Conservation (phyloP, 1,140 invertebrate genomes). For the Lamellibrachia luymesi region DNA sequence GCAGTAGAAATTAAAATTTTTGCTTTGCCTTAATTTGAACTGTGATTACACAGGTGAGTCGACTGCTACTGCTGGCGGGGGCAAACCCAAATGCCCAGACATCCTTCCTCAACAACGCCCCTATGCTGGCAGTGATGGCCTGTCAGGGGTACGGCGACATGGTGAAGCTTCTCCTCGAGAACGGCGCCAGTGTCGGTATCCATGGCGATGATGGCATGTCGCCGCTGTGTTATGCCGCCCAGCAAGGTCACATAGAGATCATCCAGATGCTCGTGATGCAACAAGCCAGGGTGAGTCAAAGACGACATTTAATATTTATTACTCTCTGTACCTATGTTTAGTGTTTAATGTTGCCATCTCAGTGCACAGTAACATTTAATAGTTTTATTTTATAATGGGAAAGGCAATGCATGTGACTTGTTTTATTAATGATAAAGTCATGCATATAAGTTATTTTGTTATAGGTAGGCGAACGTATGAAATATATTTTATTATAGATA, state of each 20-base stretch:
- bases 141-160: conserved; percentile 75
- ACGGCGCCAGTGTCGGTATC: conserved; percentile 47
- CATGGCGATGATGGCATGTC: conserved; percentile 47
- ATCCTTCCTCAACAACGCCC: conserved; percentile 77
- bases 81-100: conserved; percentile 78
- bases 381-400: not conserved
- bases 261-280: conserved; percentile 72
- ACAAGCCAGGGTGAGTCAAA: conserved; percentile 67
- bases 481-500: not conserved
- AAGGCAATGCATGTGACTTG: not conserved
- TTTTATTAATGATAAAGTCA: not conserved
- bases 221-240: conserved; percentile 54
- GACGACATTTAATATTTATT: conserved; percentile 36
- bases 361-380: not conserved
- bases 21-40: too few relatives aligned
- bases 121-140: conserved; percentile 83
- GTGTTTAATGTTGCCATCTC: not conserved
- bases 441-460: not conserved
- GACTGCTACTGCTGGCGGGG: conserved; percentile 84
- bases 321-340: not conserved
- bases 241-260: conserved; percentile 79
- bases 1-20: too few relatives aligned
- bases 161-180: conserved; percentile 49
- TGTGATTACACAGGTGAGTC: conserved; percentile 68
- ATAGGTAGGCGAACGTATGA: not conserved